Conservation (phyloP, 2,797 vertebrate genomes). For the Molossus alvarezi region DNA sequence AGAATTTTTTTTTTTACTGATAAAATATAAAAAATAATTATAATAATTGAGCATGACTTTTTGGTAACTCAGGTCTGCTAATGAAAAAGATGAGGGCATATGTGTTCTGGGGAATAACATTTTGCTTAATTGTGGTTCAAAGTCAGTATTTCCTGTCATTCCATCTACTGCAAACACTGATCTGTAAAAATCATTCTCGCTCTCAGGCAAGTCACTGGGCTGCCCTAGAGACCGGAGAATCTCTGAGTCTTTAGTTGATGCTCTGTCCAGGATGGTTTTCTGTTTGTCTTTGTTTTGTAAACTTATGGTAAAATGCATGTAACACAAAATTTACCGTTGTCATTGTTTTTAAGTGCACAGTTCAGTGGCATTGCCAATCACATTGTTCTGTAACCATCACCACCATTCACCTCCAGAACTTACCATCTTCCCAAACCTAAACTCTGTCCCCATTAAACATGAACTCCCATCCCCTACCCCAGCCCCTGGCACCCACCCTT, state of each 20-base stretch:
- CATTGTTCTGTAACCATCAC: not conserved
- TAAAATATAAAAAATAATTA: not conserved
- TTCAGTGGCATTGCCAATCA: not conserved
- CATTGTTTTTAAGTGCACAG: not conserved
- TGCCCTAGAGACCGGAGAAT: not conserved
- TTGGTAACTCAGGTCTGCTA: not conserved
- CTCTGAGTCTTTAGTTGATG: not conserved
- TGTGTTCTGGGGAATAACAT: not conserved
- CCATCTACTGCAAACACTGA: not conserved
- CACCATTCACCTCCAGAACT: not conserved
- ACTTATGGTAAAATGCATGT: not conserved
- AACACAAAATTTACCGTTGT: not conserved
- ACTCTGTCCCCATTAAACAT: not conserved
- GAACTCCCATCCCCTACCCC: not conserved
- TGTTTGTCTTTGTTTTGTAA: not conserved
- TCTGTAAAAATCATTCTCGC: not conserved
- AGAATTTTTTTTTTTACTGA: not conserved
- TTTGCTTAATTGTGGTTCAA: not conserved
- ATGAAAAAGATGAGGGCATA: not conserved
- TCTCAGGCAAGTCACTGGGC: not conserved
- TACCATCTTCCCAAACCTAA: not conserved
- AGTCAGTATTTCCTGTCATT: not conserved
- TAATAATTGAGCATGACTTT: not conserved
- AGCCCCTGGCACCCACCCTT: not conserved
- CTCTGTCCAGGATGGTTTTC: not conserved